Percentiles rank a stretch among this genome's conserved stretches.
These are phyloP conservation scores for Catalaphyllia jardinei DNA, from an alignment of 64 coral and sea anemone species.

Conservation along the genomic window DNA sequence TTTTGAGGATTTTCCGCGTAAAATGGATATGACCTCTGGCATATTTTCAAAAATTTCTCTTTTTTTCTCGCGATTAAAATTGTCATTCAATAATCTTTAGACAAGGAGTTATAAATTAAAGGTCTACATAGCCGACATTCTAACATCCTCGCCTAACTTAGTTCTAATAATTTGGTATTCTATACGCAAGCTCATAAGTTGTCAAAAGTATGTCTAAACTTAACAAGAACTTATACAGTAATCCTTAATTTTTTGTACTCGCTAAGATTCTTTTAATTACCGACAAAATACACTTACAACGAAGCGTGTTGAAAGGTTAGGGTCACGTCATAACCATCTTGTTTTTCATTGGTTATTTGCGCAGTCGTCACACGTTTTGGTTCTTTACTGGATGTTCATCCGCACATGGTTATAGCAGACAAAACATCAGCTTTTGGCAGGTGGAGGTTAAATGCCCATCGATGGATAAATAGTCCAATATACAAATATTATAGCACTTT, in stretches of 20 bases:
- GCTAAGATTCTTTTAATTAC: background rate
- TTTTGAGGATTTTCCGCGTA: no score
- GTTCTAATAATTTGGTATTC: no score
- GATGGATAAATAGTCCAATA: slow-evolving; percentile 10
- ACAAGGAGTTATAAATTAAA: no score
- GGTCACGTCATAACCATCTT: slow-evolving; percentile 67
- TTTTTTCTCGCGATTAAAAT: no score
- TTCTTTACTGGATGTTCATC: slow-evolving; percentile 85
- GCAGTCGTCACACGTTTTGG: slow-evolving; percentile 85
- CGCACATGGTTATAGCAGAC: slow-evolving; percentile 75
- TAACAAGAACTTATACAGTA: no score
- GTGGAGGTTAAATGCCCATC: background rate
- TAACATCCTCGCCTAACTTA: no score
- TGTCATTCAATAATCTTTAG: no score
- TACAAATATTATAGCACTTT: background rate
- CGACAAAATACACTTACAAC: background rate
- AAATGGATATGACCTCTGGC: no score
- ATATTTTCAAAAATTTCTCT: no score
- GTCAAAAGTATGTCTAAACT: no score
- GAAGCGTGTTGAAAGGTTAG: slow-evolving; percentile 26
- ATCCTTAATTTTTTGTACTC: background rate
- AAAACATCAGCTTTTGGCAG: slow-evolving; percentile 32
- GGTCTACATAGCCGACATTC: no score
- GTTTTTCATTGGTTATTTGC: slow-evolving; percentile 89
- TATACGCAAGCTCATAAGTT: no score